phyloP scores from a whole-genome alignment of 2,113 vertebrate genomes.

The Burhinus oedicnemus region DNA sequence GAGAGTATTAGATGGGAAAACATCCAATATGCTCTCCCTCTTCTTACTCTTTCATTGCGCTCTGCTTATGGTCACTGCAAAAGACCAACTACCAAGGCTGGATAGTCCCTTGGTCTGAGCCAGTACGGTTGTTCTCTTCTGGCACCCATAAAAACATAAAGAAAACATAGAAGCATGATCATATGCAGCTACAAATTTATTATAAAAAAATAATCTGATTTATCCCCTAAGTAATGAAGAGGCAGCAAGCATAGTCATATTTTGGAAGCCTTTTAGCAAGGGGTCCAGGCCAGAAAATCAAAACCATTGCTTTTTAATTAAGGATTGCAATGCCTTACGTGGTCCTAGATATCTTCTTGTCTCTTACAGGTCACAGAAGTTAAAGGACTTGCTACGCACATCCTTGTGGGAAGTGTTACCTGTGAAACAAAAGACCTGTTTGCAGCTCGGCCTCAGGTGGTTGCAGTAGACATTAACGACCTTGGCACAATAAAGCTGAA shows the following conservation, averaged over 20 bases:
- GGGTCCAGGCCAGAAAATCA: not conserved
- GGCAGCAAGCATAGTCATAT: not conserved
- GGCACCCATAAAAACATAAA: not conserved
- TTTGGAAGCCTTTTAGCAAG: not conserved
- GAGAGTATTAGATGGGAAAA: not conserved
- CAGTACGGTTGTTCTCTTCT: not conserved
- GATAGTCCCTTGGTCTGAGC: not conserved
- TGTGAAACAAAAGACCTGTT: conserved; percentile 98
- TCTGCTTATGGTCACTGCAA: not conserved
- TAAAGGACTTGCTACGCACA: conserved; percentile 93
- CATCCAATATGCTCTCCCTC: not conserved
- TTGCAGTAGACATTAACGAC: conserved; percentile 97
- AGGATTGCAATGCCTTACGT: not conserved
- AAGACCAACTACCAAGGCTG: not conserved
- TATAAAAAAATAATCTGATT: not conserved
- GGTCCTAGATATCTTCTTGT: not conserved
- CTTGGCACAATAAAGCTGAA: conserved; percentile 97
- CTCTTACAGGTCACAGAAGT: conserved; percentile 90
- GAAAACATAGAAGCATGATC: not conserved
- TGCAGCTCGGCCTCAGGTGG: conserved; percentile 93
- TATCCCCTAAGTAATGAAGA: not conserved
- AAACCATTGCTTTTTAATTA: not conserved
- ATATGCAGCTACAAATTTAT: not conserved
- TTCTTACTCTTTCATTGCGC: not conserved
- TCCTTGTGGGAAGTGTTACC: conserved; percentile 95